Conservation (phyloP, 2,888 invertebrate species). For the Orchesella flavescens region DNA sequence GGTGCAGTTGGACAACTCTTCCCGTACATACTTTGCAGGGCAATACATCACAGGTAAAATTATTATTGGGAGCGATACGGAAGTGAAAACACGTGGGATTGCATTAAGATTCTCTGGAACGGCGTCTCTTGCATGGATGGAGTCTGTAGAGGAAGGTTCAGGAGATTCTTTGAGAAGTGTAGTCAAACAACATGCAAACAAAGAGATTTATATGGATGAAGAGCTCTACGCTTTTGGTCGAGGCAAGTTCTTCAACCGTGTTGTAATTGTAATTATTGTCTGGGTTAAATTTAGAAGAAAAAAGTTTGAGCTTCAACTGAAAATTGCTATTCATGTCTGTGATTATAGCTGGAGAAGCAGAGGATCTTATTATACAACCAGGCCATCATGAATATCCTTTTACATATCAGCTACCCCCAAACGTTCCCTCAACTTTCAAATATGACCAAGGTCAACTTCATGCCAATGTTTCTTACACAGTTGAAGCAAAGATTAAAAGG, state of each 20-base stretch:
- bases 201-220: conserved; percentile 56
- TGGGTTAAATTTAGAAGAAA: no score
- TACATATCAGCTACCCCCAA: conserved; percentile 81
- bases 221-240: conserved; percentile 51
- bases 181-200: conserved; percentile 57
- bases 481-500: conserved; percentile 85
- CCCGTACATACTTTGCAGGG: conserved; percentile 80
- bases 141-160: conserved; percentile 39
- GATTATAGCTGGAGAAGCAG: conserved; percentile 33
- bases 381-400: conserved; percentile 87
- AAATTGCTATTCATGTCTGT: background rate
- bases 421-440: conserved; percentile 87
- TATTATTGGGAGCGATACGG: conserved; percentile 78
- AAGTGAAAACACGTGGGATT: conserved; percentile 82
- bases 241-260: conserved; percentile 5
- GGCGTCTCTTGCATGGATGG: conserved; percentile 40
- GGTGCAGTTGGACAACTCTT: conserved; percentile 84
- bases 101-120: conserved; percentile 61
- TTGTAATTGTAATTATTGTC: no score
- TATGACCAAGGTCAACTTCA: conserved; percentile 80
- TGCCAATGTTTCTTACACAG: conserved; percentile 80
- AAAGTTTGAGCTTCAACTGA: no score
- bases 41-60: conserved; percentile 80
- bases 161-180: conserved; percentile 47
- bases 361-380: conserved; percentile 76